phyloP scores from a whole-genome alignment of 2,113 vertebrate genomes.

The Dicaeum eximium region DNA sequence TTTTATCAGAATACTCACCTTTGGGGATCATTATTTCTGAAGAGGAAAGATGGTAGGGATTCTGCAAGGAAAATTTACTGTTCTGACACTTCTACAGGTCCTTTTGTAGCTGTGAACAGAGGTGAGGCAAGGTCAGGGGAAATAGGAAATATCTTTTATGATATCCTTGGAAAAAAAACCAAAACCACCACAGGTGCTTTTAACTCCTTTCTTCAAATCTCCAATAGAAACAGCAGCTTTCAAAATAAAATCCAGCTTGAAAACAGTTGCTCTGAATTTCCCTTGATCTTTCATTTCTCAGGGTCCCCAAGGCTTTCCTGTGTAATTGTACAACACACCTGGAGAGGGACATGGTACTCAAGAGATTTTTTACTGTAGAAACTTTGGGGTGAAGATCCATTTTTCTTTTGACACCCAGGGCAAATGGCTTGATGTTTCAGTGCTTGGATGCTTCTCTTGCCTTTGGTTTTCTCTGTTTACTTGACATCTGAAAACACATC shows the following conservation, averaged over 20 bases:
- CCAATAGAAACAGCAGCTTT: background rate
- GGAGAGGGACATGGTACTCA: background rate
- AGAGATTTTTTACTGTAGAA: background rate
- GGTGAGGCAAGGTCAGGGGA: background rate
- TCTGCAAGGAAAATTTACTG: background rate
- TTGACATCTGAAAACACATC: background rate
- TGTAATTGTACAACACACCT: background rate
- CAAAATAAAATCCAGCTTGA: background rate
- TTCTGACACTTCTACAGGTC: background rate
- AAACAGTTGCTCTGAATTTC: background rate
- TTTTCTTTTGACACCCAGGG: background rate
- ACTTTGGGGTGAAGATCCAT: background rate
- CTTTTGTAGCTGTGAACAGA: slow-evolving; percentile 11
- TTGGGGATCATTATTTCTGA: background rate
- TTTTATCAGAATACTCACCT: background rate
- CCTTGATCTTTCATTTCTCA: background rate
- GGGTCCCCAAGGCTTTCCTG: background rate
- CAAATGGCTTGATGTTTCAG: background rate
- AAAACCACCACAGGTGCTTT: background rate
- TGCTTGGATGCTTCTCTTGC: background rate
- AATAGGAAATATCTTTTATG: slow-evolving; percentile 11
- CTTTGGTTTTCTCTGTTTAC: background rate
- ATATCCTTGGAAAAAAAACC: background rate
- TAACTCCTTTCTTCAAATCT: background rate
- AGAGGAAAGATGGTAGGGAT: background rate